These are phyloP conservation scores for Pituophis catenifer DNA, from an alignment of 2,113 vertebrate species.

Conservation along the genomic window DNA sequence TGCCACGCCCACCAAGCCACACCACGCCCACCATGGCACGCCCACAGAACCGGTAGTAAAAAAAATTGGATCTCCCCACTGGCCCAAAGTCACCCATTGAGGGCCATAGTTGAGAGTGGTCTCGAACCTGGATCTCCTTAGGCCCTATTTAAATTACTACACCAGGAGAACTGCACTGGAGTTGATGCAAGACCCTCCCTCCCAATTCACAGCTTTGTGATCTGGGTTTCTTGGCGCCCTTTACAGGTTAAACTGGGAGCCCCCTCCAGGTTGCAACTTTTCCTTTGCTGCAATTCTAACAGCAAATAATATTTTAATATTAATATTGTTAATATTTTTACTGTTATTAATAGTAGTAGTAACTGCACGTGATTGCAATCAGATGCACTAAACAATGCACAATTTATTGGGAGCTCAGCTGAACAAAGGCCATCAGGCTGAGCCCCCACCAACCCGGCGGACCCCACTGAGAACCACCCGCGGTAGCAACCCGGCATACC, in stretches of 20 bases:
- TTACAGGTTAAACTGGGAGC: not conserved
- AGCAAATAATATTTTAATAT: not conserved
- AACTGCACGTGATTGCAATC: not conserved
- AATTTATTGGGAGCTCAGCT: not conserved
- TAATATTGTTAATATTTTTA: not conserved
- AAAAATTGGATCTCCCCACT: no score
- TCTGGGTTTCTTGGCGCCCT: not conserved
- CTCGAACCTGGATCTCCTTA: not conserved
- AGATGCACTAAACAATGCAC: not conserved
- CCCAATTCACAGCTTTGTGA: not conserved
- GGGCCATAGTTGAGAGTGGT: not conserved
- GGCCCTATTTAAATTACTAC: not conserved
- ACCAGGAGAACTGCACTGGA: not conserved
- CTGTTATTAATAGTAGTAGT: not conserved
- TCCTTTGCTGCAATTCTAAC: not conserved
- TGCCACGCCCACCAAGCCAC: no score
- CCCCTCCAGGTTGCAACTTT: not conserved
- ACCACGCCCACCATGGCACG: no score
- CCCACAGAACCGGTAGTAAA: no score
- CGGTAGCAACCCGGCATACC: not conserved
- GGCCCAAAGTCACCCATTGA: not conserved
- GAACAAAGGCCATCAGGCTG: not conserved
- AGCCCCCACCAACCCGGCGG: not conserved
- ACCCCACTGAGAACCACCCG: not conserved
- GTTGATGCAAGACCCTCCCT: not conserved